Base-by-base conservation (phyloP, 2,113 vertebrate species). In the Chelonoidis abingdonii region DNA sequence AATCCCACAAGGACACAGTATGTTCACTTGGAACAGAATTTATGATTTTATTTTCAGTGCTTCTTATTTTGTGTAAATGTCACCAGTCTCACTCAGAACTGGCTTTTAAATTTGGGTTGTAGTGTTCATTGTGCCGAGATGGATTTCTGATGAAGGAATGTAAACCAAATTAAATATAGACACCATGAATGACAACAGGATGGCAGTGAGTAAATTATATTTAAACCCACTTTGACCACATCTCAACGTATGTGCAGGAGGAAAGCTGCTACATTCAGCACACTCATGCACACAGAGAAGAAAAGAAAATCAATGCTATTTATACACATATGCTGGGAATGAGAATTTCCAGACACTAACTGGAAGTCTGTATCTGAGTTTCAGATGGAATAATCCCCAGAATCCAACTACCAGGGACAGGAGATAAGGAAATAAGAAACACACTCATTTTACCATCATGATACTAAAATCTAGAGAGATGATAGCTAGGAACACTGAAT, bases 121-220 rank as follows among this genome's bases (percentile, higher is more conserved):
- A 95, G 81, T 72, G 93, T 97, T 95, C 93, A 92, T 79, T 95
- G 50, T 92, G 94, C 95, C 96, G 95, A 97, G 94, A 65, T 85
- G 57, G 49, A 96, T 96, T 97, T 97, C 89, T 94, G 93, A 96
- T 95, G 96, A 92, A 87, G 85, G 54, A 79, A 89, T 95, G 91
- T 96, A 97, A 97, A 94, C 96, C 65, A 91, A 91, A 97, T 95
- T 97, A 97, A 97, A 97, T 95, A 97, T 56, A 97, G 96, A 97
- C 96, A 96, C 96, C 89, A 92, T 95, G 76, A 54, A 97, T 97
- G 93, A 97, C 96, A 95, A 94, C 89, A 91, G 97, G 95, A 97
- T 1, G 1, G 88, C 93, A 91, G 93, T 97, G 96, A 97, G 93
- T 97, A 97, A 95, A 89, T 87, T 9, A 80, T 84, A 91, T 92